A percentile compares a stretch with the other conserved stretches of the same genome.
phyloP scores from a whole-genome alignment of 2,113 vertebrate species.

The Cacatua alba region DNA sequence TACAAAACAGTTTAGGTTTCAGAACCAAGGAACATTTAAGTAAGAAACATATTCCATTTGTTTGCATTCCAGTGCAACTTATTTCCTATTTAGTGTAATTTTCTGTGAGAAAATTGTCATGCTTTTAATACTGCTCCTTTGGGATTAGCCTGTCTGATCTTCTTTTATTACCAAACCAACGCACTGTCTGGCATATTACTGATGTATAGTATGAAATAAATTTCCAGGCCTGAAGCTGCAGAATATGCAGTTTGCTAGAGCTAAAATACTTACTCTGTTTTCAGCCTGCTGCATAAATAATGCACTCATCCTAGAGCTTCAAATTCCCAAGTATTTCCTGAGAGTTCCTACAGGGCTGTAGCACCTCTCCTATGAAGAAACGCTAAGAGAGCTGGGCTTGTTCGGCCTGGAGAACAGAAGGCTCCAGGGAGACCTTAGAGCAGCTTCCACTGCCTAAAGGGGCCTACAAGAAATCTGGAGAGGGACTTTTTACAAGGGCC shows the following conservation, averaged over 20 bases:
- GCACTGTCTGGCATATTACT: no score
- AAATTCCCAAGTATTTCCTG: neutral
- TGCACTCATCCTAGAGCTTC: neutral
- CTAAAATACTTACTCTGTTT: neutral
- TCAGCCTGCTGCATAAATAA: neutral
- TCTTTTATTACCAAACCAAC: neutral
- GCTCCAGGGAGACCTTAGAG: neutral
- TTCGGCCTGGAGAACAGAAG: neutral
- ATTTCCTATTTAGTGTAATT: neutral
- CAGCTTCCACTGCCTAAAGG: neutral
- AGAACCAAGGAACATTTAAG: neutral
- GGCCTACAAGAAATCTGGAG: neutral
- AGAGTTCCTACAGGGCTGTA: neutral
- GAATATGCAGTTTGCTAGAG: neutral
- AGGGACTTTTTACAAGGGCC: neutral
- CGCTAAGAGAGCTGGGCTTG: neutral
- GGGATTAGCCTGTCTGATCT: neutral
- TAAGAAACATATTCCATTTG: neutral
- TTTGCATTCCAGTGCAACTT: neutral
- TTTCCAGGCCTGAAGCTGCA: neutral
- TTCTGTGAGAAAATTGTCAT: neutral
- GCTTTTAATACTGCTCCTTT: neutral
- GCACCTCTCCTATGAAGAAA: neutral
- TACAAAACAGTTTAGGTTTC: slow-evolving; percentile 3
- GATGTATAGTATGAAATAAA: neutral